Evolutionary conservation across 2,888 invertebrate genomes (phyloP).

Genomic region (Rotaria socialis): DNA sequence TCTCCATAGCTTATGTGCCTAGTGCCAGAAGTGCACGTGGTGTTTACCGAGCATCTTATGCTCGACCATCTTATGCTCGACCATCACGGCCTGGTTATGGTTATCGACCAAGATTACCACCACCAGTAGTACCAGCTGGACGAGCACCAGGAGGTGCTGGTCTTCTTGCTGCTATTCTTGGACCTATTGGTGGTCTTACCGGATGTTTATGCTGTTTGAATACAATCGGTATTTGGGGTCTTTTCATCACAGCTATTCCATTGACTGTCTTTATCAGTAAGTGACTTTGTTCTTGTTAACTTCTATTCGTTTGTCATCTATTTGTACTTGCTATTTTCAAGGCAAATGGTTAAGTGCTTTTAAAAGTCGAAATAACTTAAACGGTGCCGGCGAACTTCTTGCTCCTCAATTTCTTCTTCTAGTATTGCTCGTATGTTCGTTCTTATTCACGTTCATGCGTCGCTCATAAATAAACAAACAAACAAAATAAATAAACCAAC

Average conservation of each 20-base stretch:
- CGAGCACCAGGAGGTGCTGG: background rate
- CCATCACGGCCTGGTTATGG: background rate
- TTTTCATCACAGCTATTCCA: slow-evolving; percentile 31
- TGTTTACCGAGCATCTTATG: background rate
- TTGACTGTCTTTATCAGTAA: slow-evolving; percentile 22
- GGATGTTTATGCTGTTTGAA: slow-evolving; percentile 30
- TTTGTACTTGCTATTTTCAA: background rate
- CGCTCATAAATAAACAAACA: background rate
- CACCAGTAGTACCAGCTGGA: slow-evolving; percentile 25
- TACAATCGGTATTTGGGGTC: slow-evolving; percentile 6
- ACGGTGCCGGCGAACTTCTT: background rate
- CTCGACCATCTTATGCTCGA: background rate
- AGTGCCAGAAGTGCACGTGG: background rate
- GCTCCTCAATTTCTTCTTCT: background rate
- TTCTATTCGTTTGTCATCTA: background rate
- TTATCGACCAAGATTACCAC: background rate
- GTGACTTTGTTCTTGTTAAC: background rate
- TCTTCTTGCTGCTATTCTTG: slow-evolving; percentile 18
- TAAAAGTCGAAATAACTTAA: background rate
- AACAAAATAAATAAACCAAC: background rate
- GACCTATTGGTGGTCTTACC: slow-evolving; percentile 27
- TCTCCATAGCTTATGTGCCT: background rate
- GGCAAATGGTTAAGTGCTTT: slow-evolving; percentile 1
- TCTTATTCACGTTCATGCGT: slow-evolving; percentile 9
- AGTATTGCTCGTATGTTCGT: background rate